phyloP scores from a whole-genome alignment of 2,888 invertebrate species.

The Orthosia incerta region DNA sequence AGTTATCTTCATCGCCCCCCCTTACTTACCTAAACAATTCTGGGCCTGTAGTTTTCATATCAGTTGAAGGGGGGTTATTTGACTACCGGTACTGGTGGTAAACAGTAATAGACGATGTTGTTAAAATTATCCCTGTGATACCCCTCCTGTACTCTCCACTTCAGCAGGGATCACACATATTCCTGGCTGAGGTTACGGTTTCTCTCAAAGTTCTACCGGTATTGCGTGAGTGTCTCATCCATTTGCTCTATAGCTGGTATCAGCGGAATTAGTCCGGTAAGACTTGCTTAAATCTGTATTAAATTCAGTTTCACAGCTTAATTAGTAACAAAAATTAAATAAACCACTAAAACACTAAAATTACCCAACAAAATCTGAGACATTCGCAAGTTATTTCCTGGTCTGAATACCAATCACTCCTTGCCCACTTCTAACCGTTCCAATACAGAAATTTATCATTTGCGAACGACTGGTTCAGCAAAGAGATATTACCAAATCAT shows the following conservation, averaged over 20 bases:
- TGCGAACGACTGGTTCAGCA: conserved; percentile 38
- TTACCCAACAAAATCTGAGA: conserved; percentile 18
- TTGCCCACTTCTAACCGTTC: conserved; percentile 49
- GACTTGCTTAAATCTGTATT: too few relatives aligned
- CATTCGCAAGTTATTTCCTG: conserved; percentile 36
- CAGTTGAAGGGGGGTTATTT: background rate
- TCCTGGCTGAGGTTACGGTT: background rate
- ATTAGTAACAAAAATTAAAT: conserved; percentile 1
- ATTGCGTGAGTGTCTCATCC: background rate
- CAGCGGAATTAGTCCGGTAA: too few relatives aligned
- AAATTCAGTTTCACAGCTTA: background rate
- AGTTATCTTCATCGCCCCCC: background rate
- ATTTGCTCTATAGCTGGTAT: background rate
- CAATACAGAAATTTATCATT: conserved; percentile 58
- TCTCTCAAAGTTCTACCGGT: background rate
- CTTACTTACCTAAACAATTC: background rate
- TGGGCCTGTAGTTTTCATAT: background rate
- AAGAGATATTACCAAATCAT: conserved; percentile 63
- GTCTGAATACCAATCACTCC: conserved; percentile 53
- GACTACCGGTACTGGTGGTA: background rate
- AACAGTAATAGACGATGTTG: background rate
- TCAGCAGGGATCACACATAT: background rate
- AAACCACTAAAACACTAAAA: conserved; percentile 7
- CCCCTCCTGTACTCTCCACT: too few relatives aligned
- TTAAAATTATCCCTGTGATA: too few relatives aligned